phyloP scores from a whole-genome alignment of 2,797 vertebrate genomes.

The Carduelis carduelis region DNA sequence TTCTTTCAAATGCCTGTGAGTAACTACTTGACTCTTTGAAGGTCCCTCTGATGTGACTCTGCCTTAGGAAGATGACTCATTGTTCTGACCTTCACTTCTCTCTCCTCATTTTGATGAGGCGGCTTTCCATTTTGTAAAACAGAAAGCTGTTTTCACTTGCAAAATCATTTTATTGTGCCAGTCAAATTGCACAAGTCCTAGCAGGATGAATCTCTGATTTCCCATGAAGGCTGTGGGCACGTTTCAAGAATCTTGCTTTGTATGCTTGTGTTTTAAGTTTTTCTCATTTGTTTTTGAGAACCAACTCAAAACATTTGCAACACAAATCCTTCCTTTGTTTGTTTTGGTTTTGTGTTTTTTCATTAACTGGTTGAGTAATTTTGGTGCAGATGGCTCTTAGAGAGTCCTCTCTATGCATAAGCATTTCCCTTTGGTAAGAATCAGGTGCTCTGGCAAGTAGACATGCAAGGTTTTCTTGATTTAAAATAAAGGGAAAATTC shows the following conservation, averaged over 20 bases:
- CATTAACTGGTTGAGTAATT: background rate
- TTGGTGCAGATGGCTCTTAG: background rate
- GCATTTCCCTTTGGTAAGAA: background rate
- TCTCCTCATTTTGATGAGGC: slow-evolving; percentile 28
- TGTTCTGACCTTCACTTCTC: slow-evolving; percentile 35
- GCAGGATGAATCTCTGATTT: slow-evolving; percentile 13
- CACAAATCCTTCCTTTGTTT: background rate
- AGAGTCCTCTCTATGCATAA: background rate
- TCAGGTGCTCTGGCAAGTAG: background rate
- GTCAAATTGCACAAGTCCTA: background rate
- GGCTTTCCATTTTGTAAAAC: slow-evolving; percentile 28
- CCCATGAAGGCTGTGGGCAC: background rate
- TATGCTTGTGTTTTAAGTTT: background rate
- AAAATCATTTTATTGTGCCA: slow-evolving; percentile 44
- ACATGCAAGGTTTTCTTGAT: background rate
- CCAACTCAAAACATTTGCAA: background rate
- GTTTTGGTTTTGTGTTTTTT: background rate
- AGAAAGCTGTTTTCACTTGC: slow-evolving; percentile 55
- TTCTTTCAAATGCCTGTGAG: background rate
- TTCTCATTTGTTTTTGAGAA: background rate
- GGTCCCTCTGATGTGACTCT: background rate
- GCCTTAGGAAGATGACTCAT: slow-evolving; percentile 41
- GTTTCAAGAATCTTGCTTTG: background rate
- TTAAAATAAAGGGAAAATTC: background rate
- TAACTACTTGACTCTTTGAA: slow-evolving; percentile 27